phyloP scores from a whole-genome alignment of 2,797 vertebrate species.

The Podarcis lilfordi region DNA sequence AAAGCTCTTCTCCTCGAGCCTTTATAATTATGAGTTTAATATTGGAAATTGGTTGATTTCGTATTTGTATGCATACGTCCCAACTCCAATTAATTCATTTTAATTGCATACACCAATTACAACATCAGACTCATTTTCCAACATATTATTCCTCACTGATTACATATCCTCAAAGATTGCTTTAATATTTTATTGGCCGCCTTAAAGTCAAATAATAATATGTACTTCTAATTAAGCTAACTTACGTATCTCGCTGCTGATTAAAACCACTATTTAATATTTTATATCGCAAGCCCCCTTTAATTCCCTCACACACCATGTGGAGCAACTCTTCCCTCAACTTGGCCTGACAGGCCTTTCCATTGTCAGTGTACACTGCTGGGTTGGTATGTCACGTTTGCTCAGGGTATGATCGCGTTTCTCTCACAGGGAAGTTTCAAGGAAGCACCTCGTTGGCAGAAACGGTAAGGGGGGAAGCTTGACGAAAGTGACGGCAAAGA shows the following conservation, averaged over 20 bases:
- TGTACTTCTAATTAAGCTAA: conserved; percentile 81
- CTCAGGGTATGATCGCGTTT: conserved; percentile 49
- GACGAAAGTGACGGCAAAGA: conserved; percentile 7
- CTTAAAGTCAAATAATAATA: conserved; percentile 84
- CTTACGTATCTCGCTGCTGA: conserved; percentile 78
- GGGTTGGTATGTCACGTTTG: not conserved
- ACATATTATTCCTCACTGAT: conserved; percentile 80
- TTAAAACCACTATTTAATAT: conserved; percentile 79
- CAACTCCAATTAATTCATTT: conserved; percentile 84
- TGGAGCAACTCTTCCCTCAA: conserved; percentile 48
- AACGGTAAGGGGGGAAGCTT: conserved; percentile 15
- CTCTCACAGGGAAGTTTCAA: conserved; percentile 56
- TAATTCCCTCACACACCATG: conserved; percentile 59
- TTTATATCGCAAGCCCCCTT: conserved; percentile 76
- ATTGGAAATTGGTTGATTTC: conserved; percentile 79
- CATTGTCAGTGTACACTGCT: not conserved
- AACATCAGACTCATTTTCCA: conserved; percentile 80
- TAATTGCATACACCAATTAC: conserved; percentile 81
- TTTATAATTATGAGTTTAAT: conserved; percentile 79
- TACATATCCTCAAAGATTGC: conserved; percentile 79
- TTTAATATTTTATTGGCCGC: conserved; percentile 82
- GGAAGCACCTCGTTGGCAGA: conserved; percentile 50
- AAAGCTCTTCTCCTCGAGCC: conserved; percentile 58
- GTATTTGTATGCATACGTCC: conserved; percentile 78
- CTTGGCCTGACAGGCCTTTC: conserved; percentile 59